Conservation (phyloP, 2,113 vertebrate genomes). For the Geococcyx californianus region DNA sequence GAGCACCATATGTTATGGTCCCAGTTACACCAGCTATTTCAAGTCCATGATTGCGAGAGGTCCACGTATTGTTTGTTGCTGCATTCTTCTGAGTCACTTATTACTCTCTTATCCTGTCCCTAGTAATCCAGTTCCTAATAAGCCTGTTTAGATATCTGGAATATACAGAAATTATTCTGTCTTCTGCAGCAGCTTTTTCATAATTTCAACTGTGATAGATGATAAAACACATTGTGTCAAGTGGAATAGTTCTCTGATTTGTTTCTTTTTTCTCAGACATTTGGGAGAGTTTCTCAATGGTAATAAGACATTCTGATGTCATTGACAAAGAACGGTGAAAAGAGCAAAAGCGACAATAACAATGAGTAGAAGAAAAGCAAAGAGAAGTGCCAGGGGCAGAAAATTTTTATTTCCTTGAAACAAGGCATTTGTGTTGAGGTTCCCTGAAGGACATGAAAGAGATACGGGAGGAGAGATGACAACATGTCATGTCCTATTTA, state of each 20-base stretch:
- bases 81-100: not conserved
- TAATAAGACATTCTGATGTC: not conserved
- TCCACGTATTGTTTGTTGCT: not conserved
- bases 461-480: slow-evolving; percentile 11
- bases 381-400: not conserved
- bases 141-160: not conserved
- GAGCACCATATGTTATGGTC: not conserved
- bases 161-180: not conserved
- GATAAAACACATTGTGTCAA: not conserved
- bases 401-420: not conserved
- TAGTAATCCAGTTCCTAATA: not conserved
- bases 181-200: not conserved
- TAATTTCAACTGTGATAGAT: not conserved
- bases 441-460: slow-evolving; percentile 13
- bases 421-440: not conserved
- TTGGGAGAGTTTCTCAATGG: not conserved
- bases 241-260: not conserved
- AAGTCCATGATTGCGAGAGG: not conserved
- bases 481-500: slow-evolving; percentile 32
- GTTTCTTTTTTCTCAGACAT: not conserved
- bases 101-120: not conserved
- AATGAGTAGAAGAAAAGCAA: not conserved
- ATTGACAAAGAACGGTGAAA: not conserved
- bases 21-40: not conserved
- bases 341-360: slow-evolving; percentile 23